Evolutionary conservation across 2,888 invertebrate genomes (phyloP).

Genomic region (Conops quadrifasciatus): DNA sequence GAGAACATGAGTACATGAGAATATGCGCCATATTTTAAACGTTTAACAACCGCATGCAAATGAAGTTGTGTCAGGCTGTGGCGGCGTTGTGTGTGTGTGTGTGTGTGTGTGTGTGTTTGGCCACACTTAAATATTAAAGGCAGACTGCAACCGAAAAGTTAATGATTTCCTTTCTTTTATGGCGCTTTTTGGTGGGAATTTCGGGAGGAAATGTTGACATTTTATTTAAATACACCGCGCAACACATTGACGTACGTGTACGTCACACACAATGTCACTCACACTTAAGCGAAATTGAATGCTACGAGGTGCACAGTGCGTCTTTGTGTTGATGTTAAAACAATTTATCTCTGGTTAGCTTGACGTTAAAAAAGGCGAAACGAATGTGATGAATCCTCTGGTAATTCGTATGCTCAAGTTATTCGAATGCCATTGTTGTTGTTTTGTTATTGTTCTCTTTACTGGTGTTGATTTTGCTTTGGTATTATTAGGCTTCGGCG

Average conservation of each 20-base stretch:
- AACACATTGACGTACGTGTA: too few relatives aligned
- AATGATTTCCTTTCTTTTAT: background rate
- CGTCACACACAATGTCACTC: too few relatives aligned
- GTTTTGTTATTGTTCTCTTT: background rate
- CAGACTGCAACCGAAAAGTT: background rate
- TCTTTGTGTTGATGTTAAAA: background rate
- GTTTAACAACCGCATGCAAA: conserved; percentile 13
- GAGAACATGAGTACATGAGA: background rate
- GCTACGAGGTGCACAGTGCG: background rate
- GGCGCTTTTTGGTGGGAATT: too few relatives aligned
- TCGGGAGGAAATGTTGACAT: too few relatives aligned
- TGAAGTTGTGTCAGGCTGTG: background rate
- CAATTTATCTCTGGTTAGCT: background rate
- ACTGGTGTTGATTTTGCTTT: background rate
- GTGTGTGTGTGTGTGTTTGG: conserved; percentile 15
- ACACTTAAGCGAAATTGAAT: too few relatives aligned
- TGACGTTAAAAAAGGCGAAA: too few relatives aligned
- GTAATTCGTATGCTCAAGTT: too few relatives aligned
- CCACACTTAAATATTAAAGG: background rate
- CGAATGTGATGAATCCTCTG: too few relatives aligned
- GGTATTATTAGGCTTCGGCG: background rate
- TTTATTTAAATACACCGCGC: too few relatives aligned
- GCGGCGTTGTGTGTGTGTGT: conserved; percentile 12
- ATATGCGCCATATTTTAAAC: conserved; percentile 5
- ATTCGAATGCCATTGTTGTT: background rate